Percentiles rank a stretch among this genome's conserved stretches.
phyloP scores from a whole-genome alignment of 2,113 vertebrate species.

The human region DNA sequence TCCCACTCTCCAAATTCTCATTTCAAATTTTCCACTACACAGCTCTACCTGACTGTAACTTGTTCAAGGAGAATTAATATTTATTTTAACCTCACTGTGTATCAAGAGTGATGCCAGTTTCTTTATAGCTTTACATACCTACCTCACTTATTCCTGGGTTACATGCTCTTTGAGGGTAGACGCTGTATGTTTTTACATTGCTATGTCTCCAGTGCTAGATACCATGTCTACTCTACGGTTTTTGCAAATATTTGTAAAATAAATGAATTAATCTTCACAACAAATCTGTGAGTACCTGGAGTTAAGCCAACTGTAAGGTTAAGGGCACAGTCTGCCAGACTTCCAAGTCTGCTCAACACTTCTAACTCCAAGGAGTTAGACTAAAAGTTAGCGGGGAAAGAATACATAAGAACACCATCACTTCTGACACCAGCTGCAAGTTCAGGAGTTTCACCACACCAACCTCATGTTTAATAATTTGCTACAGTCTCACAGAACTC shows the following conservation, averaged over 20 bases:
- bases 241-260: not conserved
- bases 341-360: not conserved
- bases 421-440: not conserved
- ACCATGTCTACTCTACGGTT: not conserved
- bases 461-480: not conserved
- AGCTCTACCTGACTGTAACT: not conserved
- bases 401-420: not conserved
- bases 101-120: not conserved
- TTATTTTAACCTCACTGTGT: not conserved
- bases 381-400: not conserved
- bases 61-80: not conserved
- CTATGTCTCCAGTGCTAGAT: not conserved
- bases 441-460: not conserved
- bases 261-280: not conserved
- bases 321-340: not conserved
- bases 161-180: not conserved
- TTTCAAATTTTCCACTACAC: not conserved
- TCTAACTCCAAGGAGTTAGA: not conserved
- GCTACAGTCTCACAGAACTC: not conserved
- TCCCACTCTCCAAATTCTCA: not conserved
- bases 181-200: not conserved
- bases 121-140: not conserved
- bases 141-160: not conserved
- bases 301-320: not conserved
- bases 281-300: not conserved